Evolutionary conservation across 2,797 vertebrate species (phyloP).

Genomic region (Poecilia gillii): DNA sequence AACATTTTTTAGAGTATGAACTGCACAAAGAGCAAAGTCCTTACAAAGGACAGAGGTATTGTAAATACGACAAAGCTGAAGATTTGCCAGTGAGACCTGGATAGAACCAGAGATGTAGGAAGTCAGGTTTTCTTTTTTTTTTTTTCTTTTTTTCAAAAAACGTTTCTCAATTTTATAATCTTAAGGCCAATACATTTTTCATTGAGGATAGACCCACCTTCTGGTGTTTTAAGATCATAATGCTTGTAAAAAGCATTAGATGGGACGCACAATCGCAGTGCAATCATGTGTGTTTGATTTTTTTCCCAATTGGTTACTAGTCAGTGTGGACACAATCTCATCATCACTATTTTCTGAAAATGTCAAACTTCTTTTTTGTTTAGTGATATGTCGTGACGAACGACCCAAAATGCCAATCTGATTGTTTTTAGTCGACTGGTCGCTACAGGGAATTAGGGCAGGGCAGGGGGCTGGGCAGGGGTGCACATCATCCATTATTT

Average conservation of each 20-base stretch:
- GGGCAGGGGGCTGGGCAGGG: conserved; percentile 58
- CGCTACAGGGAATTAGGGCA: neutral
- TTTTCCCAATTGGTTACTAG: neutral
- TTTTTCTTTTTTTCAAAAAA: neutral
- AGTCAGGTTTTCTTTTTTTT: neutral
- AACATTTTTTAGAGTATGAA: neutral
- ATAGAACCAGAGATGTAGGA: neutral
- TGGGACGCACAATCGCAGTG: neutral
- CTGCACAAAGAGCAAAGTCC: neutral
- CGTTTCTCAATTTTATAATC: neutral
- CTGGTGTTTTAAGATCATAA: neutral
- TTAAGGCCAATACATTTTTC: neutral
- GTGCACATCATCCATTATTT: conserved; percentile 67
- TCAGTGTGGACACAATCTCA: neutral
- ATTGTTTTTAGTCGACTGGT: neutral
- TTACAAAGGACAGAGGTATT: neutral
- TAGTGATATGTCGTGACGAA: neutral
- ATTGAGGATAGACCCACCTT: neutral
- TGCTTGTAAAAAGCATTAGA: neutral
- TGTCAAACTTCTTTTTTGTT: neutral
- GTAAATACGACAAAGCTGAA: neutral
- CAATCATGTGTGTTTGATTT: neutral
- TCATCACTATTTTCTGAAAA: neutral
- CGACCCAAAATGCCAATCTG: neutral
- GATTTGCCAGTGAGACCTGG: neutral